Base-by-base conservation (phyloP, 1,140 invertebrate species). In the Pseudomyrmex concolor region DNA sequence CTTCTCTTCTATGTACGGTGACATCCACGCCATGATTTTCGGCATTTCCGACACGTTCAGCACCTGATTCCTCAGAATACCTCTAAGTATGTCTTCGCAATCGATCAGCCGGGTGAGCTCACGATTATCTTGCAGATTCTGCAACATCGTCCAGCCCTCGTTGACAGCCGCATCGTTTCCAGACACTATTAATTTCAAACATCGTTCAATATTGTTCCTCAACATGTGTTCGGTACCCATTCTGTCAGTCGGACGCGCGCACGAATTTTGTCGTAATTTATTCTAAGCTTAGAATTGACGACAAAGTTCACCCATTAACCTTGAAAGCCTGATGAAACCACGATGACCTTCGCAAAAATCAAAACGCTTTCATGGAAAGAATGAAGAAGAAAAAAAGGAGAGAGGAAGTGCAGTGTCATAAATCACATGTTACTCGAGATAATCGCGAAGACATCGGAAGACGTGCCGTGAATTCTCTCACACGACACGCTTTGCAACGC, bases 21-120 rank as follows among this genome's bases (percentile, higher is more conserved):
- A 71, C 64, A 93, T 91, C 89, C 90, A 93, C 0, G 70, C 62
- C 66, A 93, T 64, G 1, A 93, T 34, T 0, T 64, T 74, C 10
- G 91, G 86, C 19, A 92, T 70, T 64, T 92, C 72, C 17, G 86
- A 48, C 9, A 90, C 50, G 83, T 93, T 93, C 15, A 3, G 25
- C 57, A 92, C 84, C 10, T 22, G 43, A n/a, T 63, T 50, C 5
- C 59, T 72, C 0, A 88, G 86, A 1, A 89, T 48, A 4, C 87
- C 72, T 5, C 76, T 76, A 9, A 86, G 71, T 1, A 50, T 63
- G 45, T 74, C 70, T 19, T 86, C 72, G 13, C 64, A 84, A 34
- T 87, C 66, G 5, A 64, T 73, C 55, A 72, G 13, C 2, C 80
- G 66, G 1, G n/a, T 13, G 45, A 84, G 57, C 12, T 62, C 34